A percentile compares a stretch with the other conserved stretches of the same genome.
These are phyloP conservation scores for Tenrec ecaudatus DNA, from an alignment of 2,113 vertebrate genomes.

Conservation along the genomic window DNA sequence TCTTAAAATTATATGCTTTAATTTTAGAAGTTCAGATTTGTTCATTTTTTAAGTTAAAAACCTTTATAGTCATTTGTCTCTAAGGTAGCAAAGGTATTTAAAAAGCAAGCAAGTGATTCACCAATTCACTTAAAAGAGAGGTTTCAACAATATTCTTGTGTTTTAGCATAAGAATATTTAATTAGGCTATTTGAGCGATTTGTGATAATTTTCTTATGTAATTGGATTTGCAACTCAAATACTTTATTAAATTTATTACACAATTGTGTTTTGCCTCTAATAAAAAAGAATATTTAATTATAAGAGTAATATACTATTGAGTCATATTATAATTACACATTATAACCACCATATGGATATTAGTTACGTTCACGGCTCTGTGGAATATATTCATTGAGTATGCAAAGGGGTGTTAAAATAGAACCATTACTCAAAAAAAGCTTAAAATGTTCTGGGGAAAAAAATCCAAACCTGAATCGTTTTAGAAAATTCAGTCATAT, in stretches of 20 bases:
- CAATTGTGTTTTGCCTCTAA: no score
- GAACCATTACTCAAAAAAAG: neutral
- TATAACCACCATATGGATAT: conserved; percentile 55
- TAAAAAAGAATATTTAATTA: conserved; percentile 42
- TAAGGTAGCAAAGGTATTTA: conserved; percentile 24
- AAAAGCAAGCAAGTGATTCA: conserved; percentile 45
- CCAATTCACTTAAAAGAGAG: conserved; percentile 50
- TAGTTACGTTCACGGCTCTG: conserved; percentile 9
- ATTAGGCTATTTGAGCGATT: no score
- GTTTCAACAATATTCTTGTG: conserved; percentile 44
- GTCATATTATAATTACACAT: conserved; percentile 20
- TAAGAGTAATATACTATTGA: conserved; percentile 6
- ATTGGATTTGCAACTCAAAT: no score
- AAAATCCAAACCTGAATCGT: no score
- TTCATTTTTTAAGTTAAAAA: conserved; percentile 2
- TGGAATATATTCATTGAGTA: neutral
- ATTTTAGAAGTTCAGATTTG: neutral
- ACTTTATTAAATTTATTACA: no score
- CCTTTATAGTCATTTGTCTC: neutral
- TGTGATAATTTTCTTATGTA: no score
- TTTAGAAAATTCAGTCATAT: neutral
- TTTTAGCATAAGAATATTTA: neutral
- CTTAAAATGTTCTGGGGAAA: neutral
- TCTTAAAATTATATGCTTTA: conserved; percentile 53
- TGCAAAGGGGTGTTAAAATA: conserved; percentile 20